Evolutionary conservation across 2,797 vertebrate species (phyloP), one percentile per base, ranked within the genome.

Genomic region (Sebastes dallii): DNA sequence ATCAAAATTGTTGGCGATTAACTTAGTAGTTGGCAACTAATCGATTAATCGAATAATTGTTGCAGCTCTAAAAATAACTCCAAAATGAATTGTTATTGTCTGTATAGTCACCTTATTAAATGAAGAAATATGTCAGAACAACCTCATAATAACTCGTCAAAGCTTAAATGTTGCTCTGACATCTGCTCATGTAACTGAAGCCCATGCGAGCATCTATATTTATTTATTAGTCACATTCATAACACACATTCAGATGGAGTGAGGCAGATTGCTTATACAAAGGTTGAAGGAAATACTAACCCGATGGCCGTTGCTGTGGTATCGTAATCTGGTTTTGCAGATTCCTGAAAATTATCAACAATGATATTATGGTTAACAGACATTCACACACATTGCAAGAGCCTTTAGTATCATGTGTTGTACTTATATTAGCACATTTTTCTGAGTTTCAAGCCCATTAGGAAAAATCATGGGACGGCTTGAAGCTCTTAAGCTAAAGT

Each of bases 281-380:
- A 39, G 7, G 58, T 8, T 20, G 36, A 52, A 59, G 25, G 13
- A n/a, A 42, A 36, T 61, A 97, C 97, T 95, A 82, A 99, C 99
- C 99, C 95, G 97, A 95, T 80, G 96, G 97, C 91, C 97, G 97
- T 85, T 98, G 98, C 90, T 99, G 98, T 82, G 98, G 98, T 94
- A 99, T 99, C 56, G 96, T 98, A 82, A 93, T 95, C 95, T 99
- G 98, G 92, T 98, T 98, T 82, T 98, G 97, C 92, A 99, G 95
- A 82, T 93, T 93, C 80, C 93, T 94, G 88, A 29, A 29, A 90
- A 91, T 72, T 9, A 75, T 8, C 46, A 73, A 78, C 91, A 72
- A 61, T 12, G 5, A 75, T 29, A 65, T 60, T 68, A 25, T n/a
- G n/a, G 58, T 73, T 46, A 72, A 64, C 36, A 50, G 7, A 22